phyloP scores from a whole-genome alignment of 2,797 vertebrate species.

The Lateolabrax maculatus region DNA sequence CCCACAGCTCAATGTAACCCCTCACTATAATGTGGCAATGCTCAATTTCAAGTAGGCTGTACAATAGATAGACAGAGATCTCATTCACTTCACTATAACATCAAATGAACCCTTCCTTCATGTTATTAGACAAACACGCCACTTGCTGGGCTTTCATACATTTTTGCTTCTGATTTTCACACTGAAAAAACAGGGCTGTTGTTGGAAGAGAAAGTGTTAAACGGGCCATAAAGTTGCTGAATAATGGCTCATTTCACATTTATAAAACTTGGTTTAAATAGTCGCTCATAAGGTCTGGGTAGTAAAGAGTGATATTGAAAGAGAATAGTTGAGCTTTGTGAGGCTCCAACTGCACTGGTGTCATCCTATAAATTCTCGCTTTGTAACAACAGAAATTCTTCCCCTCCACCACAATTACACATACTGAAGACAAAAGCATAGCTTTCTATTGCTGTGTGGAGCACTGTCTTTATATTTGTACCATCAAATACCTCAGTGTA shows the following conservation, averaged over 20 bases:
- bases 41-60: slow-evolving; percentile 15
- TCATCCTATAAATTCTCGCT: slow-evolving; percentile 39
- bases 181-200: not conserved
- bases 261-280: slow-evolving; percentile 41
- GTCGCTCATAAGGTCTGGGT: slow-evolving; percentile 22
- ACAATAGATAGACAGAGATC: not conserved
- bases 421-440: slow-evolving; percentile 45
- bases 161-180: not conserved
- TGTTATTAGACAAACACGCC: not conserved
- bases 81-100: slow-evolving; percentile 13
- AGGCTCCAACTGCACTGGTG: slow-evolving; percentile 38
- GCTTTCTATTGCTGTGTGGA: slow-evolving; percentile 34
- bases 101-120: slow-evolving; percentile 9
- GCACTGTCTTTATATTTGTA: slow-evolving; percentile 66
- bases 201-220: slow-evolving; percentile 16
- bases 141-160: not conserved
- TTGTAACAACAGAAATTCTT: slow-evolving; percentile 36
- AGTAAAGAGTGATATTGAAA: slow-evolving; percentile 29
- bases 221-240: slow-evolving; percentile 35
- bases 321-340: slow-evolving; percentile 21
- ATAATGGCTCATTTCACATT: slow-evolving; percentile 33
- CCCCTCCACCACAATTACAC: slow-evolving; percentile 20
- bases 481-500: slow-evolving; percentile 58
- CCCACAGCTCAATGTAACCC: not conserved
- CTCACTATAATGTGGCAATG: not conserved